Evolutionary conservation across 2,113 vertebrate genomes (phyloP).

Genomic region (Jacana jacana): DNA sequence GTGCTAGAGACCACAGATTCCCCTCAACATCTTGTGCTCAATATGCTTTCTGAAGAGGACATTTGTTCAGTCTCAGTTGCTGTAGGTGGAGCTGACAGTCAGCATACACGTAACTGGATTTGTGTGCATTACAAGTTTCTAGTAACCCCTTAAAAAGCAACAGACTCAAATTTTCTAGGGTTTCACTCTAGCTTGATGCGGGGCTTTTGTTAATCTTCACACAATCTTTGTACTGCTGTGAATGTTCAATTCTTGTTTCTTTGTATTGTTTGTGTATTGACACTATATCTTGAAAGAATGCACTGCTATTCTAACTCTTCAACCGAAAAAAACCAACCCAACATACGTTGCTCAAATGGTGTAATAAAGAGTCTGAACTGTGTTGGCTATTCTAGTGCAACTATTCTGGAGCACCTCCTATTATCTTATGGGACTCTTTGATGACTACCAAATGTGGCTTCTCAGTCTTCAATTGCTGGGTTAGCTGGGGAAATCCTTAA

Average conservation of each 20-base stretch:
- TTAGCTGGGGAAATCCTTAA: not conserved
- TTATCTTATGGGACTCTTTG: not conserved
- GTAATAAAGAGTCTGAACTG: not conserved
- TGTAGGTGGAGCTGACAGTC: not conserved
- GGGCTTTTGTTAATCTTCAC: not conserved
- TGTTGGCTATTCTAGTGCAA: not conserved
- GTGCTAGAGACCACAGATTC: not conserved
- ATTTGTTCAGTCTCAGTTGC: not conserved
- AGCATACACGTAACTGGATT: not conserved
- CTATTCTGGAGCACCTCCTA: not conserved
- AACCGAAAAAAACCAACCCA: not conserved
- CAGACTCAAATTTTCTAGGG: not conserved
- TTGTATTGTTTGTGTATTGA: not conserved
- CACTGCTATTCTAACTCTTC: not conserved
- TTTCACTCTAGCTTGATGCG: not conserved
- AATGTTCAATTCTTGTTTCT: not conserved
- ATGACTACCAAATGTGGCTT: not conserved
- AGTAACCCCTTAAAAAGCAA: not conserved
- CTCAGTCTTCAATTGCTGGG: not conserved
- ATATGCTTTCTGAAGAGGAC: not conserved
- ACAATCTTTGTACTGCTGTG: not conserved
- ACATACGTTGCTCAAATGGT: not conserved
- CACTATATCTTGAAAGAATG: not conserved
- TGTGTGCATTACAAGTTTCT: not conserved
- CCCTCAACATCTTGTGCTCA: constrained; percentile 1